Conservation (phyloP, 1,140 invertebrate species). For the Lepidurus apus region DNA sequence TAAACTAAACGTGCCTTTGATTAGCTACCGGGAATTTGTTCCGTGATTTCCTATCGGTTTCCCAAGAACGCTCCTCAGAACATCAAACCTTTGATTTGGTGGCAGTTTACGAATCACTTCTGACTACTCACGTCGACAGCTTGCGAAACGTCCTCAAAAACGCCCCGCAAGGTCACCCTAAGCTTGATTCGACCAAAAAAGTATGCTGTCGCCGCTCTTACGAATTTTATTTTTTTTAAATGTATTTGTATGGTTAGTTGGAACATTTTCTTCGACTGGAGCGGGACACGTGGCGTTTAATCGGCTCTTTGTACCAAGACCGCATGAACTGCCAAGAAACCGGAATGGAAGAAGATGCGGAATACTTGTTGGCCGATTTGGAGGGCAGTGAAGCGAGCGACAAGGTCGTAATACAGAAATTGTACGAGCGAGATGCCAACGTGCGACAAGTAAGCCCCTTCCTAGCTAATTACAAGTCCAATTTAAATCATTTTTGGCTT, state of each 20-base stretch:
- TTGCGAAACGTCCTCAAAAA: constrained; percentile 32
- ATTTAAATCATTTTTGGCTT: constrained; percentile 34
- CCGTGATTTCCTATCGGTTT: constrained; percentile 54
- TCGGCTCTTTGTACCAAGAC: constrained; percentile 73
- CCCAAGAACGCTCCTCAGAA: constrained; percentile 50
- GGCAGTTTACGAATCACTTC: constrained; percentile 44
- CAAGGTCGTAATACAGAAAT: constrained; percentile 55
- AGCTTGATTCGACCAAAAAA: constrained; percentile 35
- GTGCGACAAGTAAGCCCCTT: constrained; percentile 55
- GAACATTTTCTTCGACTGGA: constrained; percentile 45
- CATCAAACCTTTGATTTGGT: constrained; percentile 54
- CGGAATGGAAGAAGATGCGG: constrained; percentile 48
- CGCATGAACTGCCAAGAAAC: constrained; percentile 48
- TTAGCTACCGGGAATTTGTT: constrained; percentile 43
- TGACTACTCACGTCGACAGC: constrained; percentile 29
- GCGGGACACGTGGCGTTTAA: constrained; percentile 77
- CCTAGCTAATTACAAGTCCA: neutral
- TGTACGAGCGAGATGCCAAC: constrained; percentile 59
- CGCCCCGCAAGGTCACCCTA: constrained; percentile 22
- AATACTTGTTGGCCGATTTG: constrained; percentile 47
- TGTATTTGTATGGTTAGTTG: too few species aligned
- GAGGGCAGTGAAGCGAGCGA: constrained; percentile 50
- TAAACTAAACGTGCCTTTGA: neutral
- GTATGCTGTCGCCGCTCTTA: constrained; percentile 40
- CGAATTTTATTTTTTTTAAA: constrained; percentile 27